A percentile compares a stretch with the other conserved stretches of the same genome.
phyloP scores from a whole-genome alignment of 2,888 invertebrate species.

The Leucophenga montana region DNA sequence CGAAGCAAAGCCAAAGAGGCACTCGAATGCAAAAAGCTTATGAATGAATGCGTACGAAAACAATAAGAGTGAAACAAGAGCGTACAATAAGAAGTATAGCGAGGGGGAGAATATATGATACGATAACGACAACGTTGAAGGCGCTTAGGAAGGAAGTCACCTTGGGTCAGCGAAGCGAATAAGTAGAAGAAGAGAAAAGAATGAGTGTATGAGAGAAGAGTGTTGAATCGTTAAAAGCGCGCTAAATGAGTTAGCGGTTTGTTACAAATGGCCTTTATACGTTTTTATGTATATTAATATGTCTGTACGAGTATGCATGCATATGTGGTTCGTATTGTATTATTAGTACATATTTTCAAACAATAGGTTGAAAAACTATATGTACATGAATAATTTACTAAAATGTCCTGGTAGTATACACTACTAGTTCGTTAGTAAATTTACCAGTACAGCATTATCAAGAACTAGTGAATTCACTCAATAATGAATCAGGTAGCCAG shows the following conservation, averaged over 20 bases:
- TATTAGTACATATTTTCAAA: too few species aligned
- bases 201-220: not conserved
- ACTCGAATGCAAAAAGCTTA: constrained; percentile 20
- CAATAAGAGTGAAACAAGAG: not conserved
- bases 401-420: too few species aligned
- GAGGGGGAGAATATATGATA: not conserved
- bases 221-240: constrained; percentile 18
- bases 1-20: constrained; percentile 21
- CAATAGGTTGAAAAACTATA: not conserved
- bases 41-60: constrained; percentile 19
- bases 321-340: too few species aligned
- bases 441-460: too few species aligned
- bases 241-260: constrained; percentile 27
- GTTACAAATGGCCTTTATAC: not conserved
- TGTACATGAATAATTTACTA: too few species aligned
- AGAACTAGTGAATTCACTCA: too few species aligned
- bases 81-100: not conserved
- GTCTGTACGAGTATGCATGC: too few species aligned
- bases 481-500: too few species aligned
- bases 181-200: not conserved
- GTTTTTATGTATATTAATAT: constrained; percentile 1
- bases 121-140: not conserved
- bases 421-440: too few species aligned
- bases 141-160: constrained; percentile 4
- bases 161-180: too few species aligned